A percentile compares a stretch with the other conserved stretches of the same genome.
These are phyloP conservation scores for Agapornis canus DNA, from an alignment of 2,797 vertebrate genomes.

Conservation along the genomic window DNA sequence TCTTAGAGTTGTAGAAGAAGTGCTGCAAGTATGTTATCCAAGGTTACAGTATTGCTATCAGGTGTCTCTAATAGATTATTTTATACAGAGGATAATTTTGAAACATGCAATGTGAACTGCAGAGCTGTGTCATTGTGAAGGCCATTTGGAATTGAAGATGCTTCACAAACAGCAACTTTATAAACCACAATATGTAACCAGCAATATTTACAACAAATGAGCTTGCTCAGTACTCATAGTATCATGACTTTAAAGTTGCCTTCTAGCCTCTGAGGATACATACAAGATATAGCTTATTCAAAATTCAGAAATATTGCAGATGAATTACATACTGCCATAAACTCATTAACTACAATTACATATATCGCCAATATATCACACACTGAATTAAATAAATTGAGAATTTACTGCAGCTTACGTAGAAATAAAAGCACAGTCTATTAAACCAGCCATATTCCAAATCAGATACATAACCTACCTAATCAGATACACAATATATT, in stretches of 20 bases:
- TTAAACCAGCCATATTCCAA: conserved; percentile 34
- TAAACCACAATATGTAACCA: background rate
- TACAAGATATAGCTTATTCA: background rate
- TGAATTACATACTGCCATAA: conserved; percentile 27
- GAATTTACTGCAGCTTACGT: conserved; percentile 8
- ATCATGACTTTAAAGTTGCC: background rate
- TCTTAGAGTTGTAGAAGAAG: background rate
- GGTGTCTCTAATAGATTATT: background rate
- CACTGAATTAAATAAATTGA: conserved; percentile 27
- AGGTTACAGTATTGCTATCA: background rate
- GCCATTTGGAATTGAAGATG: background rate
- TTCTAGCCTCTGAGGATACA: background rate
- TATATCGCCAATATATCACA: conserved; percentile 4
- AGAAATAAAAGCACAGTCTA: conserved; percentile 15
- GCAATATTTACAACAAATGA: background rate
- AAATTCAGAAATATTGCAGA: conserved; percentile 25
- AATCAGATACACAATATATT: conserved; percentile 37
- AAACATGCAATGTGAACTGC: background rate
- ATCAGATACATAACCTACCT: background rate
- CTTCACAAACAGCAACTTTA: background rate
- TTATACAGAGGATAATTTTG: background rate
- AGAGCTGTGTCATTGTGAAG: background rate
- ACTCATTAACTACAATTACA: background rate
- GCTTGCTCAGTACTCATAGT: conserved; percentile 5
- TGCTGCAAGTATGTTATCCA: background rate